A percentile compares a stretch with the other conserved stretches of the same genome.
phyloP scores from a whole-genome alignment of 2,113 vertebrate species.

The Panthera tigris region DNA sequence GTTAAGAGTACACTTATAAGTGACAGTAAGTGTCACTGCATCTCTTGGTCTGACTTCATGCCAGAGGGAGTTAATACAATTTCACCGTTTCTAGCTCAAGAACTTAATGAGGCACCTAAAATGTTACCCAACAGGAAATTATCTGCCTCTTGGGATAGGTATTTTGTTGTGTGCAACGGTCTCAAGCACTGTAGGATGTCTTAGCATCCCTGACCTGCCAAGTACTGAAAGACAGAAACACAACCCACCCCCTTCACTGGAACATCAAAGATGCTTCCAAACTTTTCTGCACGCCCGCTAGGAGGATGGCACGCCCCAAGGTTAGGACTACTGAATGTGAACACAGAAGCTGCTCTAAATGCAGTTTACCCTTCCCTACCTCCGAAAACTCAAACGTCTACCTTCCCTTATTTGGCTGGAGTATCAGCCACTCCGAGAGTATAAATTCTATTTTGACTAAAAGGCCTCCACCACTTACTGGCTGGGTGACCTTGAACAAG shows the following conservation, averaged over 20 bases:
- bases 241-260: neutral
- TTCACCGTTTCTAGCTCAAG: neutral
- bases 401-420: neutral
- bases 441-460: neutral
- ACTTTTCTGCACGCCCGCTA: neutral
- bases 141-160: neutral
- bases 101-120: neutral
- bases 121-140: neutral
- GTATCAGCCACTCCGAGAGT: neutral
- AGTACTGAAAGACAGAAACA: neutral
- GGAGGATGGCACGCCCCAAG: neutral
- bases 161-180: neutral
- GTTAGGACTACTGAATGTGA: neutral
- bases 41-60: neutral
- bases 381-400: neutral
- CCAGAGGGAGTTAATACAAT: neutral
- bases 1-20: neutral
- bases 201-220: neutral
- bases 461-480: neutral
- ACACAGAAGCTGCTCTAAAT: neutral
- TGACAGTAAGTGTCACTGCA: neutral
- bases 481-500: neutral
- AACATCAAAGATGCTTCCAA: neutral
- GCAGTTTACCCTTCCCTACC: neutral
- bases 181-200: neutral